Evolutionary conservation across 2,888 invertebrate genomes (phyloP).

Genomic region (Scaptomyza caliginosa): DNA sequence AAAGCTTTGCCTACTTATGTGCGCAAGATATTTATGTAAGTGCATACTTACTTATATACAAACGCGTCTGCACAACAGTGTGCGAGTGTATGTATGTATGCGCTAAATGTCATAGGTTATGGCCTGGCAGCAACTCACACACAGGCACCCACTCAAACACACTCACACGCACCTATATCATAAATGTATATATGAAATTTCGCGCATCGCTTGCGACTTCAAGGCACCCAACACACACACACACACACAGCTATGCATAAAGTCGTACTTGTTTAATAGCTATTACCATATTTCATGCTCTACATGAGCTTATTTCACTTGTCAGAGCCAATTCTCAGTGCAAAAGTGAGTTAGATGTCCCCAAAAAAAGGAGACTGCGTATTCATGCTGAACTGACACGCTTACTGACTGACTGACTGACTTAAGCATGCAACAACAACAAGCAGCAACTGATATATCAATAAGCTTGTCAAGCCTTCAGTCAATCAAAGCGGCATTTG

Average conservation of each 20-base stretch:
- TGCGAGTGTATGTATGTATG: background rate
- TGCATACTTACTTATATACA: slow-evolving; percentile 12
- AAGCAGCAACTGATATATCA: slow-evolving; percentile 38
- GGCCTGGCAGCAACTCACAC: slow-evolving; percentile 37
- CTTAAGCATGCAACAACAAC: background rate
- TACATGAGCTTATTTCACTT: slow-evolving; percentile 65
- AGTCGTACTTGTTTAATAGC: slow-evolving; percentile 15
- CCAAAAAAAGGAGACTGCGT: slow-evolving; percentile 15
- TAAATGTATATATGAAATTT: slow-evolving; percentile 40
- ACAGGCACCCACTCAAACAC: slow-evolving; percentile 22
- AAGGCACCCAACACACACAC: slow-evolving; percentile 9
- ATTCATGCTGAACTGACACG: slow-evolving; percentile 24
- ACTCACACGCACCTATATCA: slow-evolving; percentile 25
- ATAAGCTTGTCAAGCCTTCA: slow-evolving; percentile 31
- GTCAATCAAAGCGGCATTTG: slow-evolving; percentile 50
- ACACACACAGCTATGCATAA: background rate
- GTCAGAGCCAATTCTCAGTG: slow-evolving; percentile 51
- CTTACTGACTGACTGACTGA: slow-evolving; percentile 20
- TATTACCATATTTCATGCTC: slow-evolving; percentile 77
- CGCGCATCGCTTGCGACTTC: slow-evolving; percentile 42
- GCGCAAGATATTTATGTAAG: slow-evolving; percentile 31
- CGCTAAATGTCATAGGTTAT: slow-evolving; percentile 62
- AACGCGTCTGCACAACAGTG: background rate
- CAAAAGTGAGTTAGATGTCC: slow-evolving; percentile 41
- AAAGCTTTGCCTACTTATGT: slow-evolving; percentile 56